A percentile compares a stretch with the other conserved stretches of the same genome.
phyloP scores from a whole-genome alignment of 1,140 invertebrate species.

The Camponotus pennsylvanicus region DNA sequence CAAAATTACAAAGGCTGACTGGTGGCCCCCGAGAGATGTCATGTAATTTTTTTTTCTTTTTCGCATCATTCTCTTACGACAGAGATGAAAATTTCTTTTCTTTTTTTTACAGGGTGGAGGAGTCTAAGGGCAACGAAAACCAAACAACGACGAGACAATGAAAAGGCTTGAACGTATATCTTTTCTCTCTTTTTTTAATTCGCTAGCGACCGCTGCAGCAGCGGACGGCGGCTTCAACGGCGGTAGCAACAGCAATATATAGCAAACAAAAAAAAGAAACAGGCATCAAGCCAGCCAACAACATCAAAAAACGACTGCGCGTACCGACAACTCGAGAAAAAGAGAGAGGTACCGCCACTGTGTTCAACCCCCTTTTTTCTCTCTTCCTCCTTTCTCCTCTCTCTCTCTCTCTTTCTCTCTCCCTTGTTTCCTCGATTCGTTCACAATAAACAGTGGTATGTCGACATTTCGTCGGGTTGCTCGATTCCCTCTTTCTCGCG shows the following conservation, averaged over 20 bases:
- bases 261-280: conserved; percentile 76
- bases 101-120: not conserved
- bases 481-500: conserved; percentile 11
- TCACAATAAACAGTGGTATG: conserved; percentile 57
- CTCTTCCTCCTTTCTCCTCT: conserved; percentile 24
- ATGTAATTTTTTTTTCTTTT: conserved; percentile 60
- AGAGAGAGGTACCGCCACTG: conserved; percentile 43
- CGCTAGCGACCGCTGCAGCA: conserved; percentile 71
- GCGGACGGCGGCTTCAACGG: conserved; percentile 71
- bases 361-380: conserved; percentile 65
- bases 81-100: not conserved
- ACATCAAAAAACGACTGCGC: conserved; percentile 73
- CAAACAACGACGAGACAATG: conserved; percentile 66
- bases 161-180: conserved; percentile 51
- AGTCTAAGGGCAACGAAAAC: conserved; percentile 56
- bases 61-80: conserved; percentile 12
- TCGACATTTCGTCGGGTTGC: conserved; percentile 53
- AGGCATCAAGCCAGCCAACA: conserved; percentile 79
- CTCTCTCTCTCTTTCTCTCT: not conserved
- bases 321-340: conserved; percentile 65
- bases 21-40: conserved; percentile 73
- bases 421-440: conserved; percentile 13
- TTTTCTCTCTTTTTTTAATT: conserved; percentile 51
- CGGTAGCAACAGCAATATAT: conserved; percentile 78
- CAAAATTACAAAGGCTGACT: conserved; percentile 74